phyloP scores from a whole-genome alignment of 1,140 invertebrate species.

The Megalonaias nervosa region DNA sequence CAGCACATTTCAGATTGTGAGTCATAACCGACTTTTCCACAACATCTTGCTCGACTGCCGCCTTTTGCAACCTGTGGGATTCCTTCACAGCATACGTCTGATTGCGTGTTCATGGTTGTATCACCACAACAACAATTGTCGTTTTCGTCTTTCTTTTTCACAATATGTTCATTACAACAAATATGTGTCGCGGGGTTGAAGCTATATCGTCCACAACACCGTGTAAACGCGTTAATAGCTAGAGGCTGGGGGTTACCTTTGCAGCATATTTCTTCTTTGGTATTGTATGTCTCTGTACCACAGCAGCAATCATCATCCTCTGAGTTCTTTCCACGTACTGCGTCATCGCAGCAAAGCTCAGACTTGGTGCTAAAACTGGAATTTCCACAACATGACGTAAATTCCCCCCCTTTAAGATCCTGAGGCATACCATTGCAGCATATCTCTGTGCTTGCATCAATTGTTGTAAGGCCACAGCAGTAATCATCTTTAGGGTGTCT shows the following conservation, averaged over 20 bases:
- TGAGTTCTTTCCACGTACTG: slow-evolving; percentile 5
- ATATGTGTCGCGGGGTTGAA: slow-evolving; percentile 21
- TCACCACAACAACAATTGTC: slow-evolving; percentile 18
- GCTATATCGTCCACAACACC: slow-evolving; percentile 13
- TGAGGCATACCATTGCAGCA: slow-evolving; percentile 20
- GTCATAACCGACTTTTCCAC: slow-evolving; percentile 6
- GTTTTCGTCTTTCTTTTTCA: slow-evolving; percentile 1
- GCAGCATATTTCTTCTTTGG: slow-evolving; percentile 16
- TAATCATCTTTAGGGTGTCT: slow-evolving; percentile 9
- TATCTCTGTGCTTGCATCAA: slow-evolving; percentile 22
- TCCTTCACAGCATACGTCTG: slow-evolving; percentile 18
- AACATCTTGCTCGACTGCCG: background rate
- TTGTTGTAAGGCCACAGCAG: slow-evolving; percentile 24
- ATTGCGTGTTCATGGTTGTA: slow-evolving; percentile 6
- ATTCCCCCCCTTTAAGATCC: background rate
- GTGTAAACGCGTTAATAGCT: background rate
- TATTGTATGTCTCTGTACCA: slow-evolving; percentile 15
- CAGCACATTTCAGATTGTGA: slow-evolving; percentile 26
- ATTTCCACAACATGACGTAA: slow-evolving; percentile 11
- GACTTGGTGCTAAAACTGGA: slow-evolving; percentile 4
- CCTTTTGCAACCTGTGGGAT: background rate
- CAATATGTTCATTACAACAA: slow-evolving; percentile 9
- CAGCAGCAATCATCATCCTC: slow-evolving; percentile 33
- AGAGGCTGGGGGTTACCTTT: slow-evolving; percentile 9
- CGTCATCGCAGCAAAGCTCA: slow-evolving; percentile 8